Conservation (phyloP, 2,797 vertebrate species). For the Cuculus canorus region DNA sequence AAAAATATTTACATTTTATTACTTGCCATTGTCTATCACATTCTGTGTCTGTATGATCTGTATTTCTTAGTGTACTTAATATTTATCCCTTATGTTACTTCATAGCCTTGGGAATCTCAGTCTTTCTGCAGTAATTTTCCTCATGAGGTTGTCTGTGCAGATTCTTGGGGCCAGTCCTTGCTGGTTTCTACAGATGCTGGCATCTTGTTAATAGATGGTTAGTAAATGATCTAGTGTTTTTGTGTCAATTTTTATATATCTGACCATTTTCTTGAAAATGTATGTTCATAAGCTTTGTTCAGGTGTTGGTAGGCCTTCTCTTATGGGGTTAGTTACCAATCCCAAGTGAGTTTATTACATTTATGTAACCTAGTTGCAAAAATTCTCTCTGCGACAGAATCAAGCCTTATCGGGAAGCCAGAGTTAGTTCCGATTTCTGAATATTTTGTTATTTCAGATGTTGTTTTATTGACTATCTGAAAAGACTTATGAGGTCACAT, state of each 20-base stretch:
- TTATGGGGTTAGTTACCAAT: neutral
- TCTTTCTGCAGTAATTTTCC: slow-evolving; percentile 94
- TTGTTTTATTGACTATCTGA: slow-evolving; percentile 13
- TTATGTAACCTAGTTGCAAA: neutral
- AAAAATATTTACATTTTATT: slow-evolving; percentile 30
- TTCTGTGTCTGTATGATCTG: slow-evolving; percentile 15
- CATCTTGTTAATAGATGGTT: slow-evolving; percentile 95
- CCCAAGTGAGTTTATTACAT: neutral
- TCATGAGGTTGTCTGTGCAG: slow-evolving; percentile 90
- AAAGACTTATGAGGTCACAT: neutral
- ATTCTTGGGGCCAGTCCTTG: slow-evolving; percentile 96
- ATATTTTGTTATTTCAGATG: slow-evolving; percentile 1
- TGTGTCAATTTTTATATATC: slow-evolving; percentile 57
- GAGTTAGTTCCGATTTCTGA: neutral
- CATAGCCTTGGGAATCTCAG: slow-evolving; percentile 97
- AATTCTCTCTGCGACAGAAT: neutral
- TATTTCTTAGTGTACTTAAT: slow-evolving; percentile 47
- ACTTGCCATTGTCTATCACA: neutral
- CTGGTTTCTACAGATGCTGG: slow-evolving; percentile 93
- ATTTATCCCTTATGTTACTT: slow-evolving; percentile 61
- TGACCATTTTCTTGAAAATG: slow-evolving; percentile 12
- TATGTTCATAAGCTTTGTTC: neutral
- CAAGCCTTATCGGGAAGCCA: neutral
- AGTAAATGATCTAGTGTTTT: slow-evolving; percentile 72
- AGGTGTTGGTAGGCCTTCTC: neutral